phyloP scores from a whole-genome alignment of 92 coral and sea anemone genomes.

The Scolanthus callimorphus region DNA sequence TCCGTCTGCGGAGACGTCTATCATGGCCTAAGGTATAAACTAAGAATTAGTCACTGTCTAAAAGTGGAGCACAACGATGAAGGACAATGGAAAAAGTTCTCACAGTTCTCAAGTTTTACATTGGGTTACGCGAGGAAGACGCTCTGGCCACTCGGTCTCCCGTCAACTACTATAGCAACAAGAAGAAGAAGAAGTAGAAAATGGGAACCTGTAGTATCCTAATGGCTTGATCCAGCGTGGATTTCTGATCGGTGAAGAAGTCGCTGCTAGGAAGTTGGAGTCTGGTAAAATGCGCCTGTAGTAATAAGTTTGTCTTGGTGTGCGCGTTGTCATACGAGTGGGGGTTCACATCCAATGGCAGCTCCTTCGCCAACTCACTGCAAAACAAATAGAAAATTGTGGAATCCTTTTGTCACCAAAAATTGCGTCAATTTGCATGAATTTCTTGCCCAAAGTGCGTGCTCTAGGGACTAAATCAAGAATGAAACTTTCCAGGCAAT shows the following conservation, averaged over 20 bases:
- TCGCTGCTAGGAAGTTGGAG: slow-evolving; percentile 89
- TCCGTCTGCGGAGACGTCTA: slow-evolving; percentile 92
- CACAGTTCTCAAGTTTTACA: background rate
- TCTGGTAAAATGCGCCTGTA: slow-evolving; percentile 93
- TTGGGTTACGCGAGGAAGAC: background rate
- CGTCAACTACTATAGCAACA: no score
- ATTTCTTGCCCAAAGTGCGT: no score
- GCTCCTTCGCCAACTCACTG: slow-evolving; percentile 85
- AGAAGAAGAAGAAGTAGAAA: no score
- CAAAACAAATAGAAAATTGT: background rate
- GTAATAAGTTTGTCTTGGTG: slow-evolving; percentile 87
- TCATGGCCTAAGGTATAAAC: slow-evolving; percentile 73
- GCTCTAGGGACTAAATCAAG: no score
- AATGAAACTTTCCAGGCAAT: no score
- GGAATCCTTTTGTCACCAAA: no score
- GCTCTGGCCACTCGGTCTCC: background rate
- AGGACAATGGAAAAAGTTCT: background rate
- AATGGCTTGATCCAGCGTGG: slow-evolving; percentile 91
- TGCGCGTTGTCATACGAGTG: slow-evolving; percentile 86
- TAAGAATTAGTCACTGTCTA: background rate
- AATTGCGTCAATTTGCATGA: no score
- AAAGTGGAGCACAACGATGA: no score
- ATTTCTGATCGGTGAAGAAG: slow-evolving; percentile 88
- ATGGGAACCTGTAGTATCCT: slow-evolving; percentile 82
- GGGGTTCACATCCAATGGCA: slow-evolving; percentile 88